Conservation (phyloP, 2,797 vertebrate species). For the Denticeps clupeoides region DNA sequence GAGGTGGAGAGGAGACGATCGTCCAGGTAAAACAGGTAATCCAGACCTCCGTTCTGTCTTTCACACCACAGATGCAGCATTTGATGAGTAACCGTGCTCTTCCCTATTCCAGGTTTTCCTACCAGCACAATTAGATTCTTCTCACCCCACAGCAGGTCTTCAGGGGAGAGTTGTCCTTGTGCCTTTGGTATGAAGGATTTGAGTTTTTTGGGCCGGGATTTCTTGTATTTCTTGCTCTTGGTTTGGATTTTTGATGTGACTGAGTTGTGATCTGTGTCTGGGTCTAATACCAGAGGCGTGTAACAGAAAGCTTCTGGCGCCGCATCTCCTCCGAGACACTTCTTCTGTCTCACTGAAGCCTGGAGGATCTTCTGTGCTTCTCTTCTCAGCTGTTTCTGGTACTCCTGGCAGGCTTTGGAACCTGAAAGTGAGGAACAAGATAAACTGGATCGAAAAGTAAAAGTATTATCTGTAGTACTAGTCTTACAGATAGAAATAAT, state of each 20-base stretch:
- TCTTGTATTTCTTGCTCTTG: constrained; percentile 15
- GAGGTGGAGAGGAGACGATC: neutral
- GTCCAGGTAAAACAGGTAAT: constrained; percentile 31
- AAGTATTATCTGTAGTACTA: no score
- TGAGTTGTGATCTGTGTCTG: neutral
- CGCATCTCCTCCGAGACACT: neutral
- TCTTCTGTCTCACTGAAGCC: neutral
- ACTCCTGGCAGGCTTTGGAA: constrained; percentile 1
- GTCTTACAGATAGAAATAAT: no score
- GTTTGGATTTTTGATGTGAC: neutral
- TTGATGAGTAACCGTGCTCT: constrained; percentile 20
- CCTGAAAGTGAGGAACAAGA: constrained; percentile 7
- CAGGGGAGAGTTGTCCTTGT: neutral
- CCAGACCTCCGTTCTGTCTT: constrained; percentile 1
- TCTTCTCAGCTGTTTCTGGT: neutral
- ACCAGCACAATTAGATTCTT: constrained; percentile 20
- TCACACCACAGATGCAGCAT: constrained; percentile 23
- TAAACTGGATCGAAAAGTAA: neutral
- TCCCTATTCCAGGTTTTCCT: constrained; percentile 32
- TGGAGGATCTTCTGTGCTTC: neutral
- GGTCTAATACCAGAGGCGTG: constrained; percentile 15
- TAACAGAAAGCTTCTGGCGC: neutral
- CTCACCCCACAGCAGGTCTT: constrained; percentile 8
- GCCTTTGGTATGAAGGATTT: constrained; percentile 15
- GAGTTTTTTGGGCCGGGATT: constrained; percentile 6